Conservation (phyloP, 2,113 vertebrate species). For the Echinops telfairi region DNA sequence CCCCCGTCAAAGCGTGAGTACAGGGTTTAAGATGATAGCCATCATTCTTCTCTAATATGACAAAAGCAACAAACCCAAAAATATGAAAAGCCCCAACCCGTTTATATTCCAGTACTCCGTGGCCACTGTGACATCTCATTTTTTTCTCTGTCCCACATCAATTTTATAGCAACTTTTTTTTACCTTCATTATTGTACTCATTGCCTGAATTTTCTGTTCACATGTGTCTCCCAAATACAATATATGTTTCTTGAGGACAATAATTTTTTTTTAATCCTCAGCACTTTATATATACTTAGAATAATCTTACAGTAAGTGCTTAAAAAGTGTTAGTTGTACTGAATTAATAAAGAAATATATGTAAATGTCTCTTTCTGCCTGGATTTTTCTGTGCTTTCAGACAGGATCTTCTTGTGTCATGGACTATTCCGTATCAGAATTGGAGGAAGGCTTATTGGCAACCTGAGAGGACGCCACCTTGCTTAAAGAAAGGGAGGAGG, state of each 20-base stretch:
- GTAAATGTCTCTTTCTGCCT: slow-evolving; percentile 50
- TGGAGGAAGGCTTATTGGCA: no score
- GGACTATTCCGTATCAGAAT: not conserved
- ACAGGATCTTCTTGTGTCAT: not conserved
- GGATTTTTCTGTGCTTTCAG: slow-evolving; percentile 33
- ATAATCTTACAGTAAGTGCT: not conserved
- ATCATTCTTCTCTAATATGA: not conserved
- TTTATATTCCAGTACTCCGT: not conserved
- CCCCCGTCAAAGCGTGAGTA: not conserved
- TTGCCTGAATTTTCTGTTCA: not conserved
- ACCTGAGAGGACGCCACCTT: no score
- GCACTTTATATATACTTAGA: not conserved
- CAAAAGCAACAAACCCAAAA: slow-evolving; percentile 5
- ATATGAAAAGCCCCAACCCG: not conserved
- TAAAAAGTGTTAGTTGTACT: not conserved
- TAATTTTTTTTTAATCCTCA: not conserved
- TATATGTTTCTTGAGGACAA: not conserved
- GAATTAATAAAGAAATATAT: not conserved
- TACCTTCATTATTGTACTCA: not conserved
- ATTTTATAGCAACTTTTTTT: not conserved
- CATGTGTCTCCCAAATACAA: not conserved
- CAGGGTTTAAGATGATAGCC: not conserved
- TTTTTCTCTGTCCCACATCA: no score
- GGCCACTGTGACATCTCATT: no score
- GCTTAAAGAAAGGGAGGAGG: no score